Percentiles rank a stretch among this genome's conserved stretches.
These are phyloP conservation scores for Hypotaenidia philippensis DNA, from an alignment of 2,797 vertebrate species.

Conservation along the genomic window DNA sequence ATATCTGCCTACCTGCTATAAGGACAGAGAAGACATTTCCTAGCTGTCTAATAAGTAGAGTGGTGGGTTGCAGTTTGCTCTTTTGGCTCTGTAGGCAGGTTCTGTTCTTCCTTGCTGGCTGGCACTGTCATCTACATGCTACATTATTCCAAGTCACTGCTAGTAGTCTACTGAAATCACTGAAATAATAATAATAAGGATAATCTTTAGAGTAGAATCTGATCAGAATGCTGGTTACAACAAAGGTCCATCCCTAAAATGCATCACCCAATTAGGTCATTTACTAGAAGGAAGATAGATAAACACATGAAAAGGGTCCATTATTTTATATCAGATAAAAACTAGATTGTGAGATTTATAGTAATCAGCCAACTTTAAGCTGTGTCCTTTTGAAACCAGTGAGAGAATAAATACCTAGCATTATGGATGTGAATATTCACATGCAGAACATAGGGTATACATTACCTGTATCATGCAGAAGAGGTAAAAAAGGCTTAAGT, in stretches of 20 bases:
- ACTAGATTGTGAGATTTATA: neutral
- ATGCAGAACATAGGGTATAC: neutral
- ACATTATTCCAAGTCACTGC: neutral
- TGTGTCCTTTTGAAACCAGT: neutral
- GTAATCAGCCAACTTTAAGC: neutral
- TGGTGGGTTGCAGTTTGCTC: constrained; percentile 13
- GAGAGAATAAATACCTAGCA: neutral
- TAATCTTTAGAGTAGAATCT: neutral
- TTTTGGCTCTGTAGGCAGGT: neutral
- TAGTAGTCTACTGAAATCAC: neutral
- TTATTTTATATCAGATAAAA: neutral
- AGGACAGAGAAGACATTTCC: neutral
- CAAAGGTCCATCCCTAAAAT: neutral
- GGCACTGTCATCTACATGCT: neutral
- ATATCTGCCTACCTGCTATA: constrained; percentile 13
- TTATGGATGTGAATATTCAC: neutral
- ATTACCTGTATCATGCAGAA: neutral
- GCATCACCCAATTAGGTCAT: neutral
- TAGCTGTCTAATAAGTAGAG: neutral
- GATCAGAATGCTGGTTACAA: neutral
- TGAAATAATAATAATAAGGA: neutral
- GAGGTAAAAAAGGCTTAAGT: neutral
- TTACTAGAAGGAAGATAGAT: neutral
- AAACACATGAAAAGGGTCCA: neutral
- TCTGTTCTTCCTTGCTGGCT: constrained; percentile 1